These are phyloP conservation scores for Drosophila tani DNA, from an alignment of 1,140 invertebrate species.

Conservation along the genomic window DNA sequence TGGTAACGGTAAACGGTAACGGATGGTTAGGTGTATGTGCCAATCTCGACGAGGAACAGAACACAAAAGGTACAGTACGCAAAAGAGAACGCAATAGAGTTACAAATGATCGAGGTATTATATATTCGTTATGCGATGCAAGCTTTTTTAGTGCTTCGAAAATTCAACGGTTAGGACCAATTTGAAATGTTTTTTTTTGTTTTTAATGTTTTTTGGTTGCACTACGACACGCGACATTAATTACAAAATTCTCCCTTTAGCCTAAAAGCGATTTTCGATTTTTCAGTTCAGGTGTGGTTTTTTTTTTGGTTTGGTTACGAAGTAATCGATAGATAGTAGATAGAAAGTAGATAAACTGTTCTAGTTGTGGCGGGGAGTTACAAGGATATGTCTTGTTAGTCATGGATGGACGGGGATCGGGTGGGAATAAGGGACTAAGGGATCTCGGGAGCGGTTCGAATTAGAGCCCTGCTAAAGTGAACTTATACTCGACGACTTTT, in stretches of 20 bases:
- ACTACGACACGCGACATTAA: constrained; percentile 64
- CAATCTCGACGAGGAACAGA: constrained; percentile 71
- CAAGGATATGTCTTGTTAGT: constrained; percentile 63
- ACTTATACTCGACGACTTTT: no score
- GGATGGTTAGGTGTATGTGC: constrained; percentile 47
- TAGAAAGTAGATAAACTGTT: constrained; percentile 73
- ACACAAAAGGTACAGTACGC: constrained; percentile 74
- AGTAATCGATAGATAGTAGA: constrained; percentile 67
- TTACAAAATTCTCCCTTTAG: constrained; percentile 83
- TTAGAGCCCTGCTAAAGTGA: constrained; percentile 1
- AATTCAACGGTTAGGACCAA: constrained; percentile 78
- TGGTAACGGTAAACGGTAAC: constrained; percentile 36
- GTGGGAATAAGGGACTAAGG: constrained; percentile 2
- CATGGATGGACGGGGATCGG: constrained; percentile 37
- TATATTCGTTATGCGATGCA: constrained; percentile 59
- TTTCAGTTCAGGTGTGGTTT: constrained; percentile 65
- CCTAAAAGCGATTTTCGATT: constrained; percentile 80
- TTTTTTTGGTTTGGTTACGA: constrained; percentile 33
- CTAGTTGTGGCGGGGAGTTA: constrained; percentile 69
- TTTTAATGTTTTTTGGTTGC: constrained; percentile 42
- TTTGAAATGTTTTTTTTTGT: constrained; percentile 41
- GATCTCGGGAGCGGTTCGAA: constrained; percentile 38
- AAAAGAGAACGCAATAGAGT: constrained; percentile 60
- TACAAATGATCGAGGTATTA: constrained; percentile 71
- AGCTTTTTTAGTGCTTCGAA: constrained; percentile 77